These are phyloP conservation scores for Pavo muticus DNA, from an alignment of 2,113 vertebrate genomes.

Conservation along the genomic window DNA sequence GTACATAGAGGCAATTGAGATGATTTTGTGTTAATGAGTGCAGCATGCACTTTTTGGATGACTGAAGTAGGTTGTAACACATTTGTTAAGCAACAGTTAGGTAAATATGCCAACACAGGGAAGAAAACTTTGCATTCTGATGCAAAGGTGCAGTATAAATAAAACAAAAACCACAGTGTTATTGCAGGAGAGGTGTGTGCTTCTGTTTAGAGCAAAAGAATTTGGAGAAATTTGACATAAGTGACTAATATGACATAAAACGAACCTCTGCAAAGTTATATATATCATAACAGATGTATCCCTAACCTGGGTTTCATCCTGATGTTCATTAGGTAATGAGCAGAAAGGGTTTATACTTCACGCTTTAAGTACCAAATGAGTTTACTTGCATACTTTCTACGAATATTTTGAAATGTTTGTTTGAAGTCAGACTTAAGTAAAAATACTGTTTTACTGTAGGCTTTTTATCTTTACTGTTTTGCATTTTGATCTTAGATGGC, in stretches of 20 bases:
- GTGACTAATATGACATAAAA: background rate
- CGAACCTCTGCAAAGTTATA: background rate
- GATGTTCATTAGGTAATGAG: background rate
- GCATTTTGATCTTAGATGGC: background rate
- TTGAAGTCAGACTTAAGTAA: conserved; percentile 20
- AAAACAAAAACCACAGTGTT: background rate
- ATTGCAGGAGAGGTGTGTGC: background rate
- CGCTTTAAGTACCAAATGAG: background rate
- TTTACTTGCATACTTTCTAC: background rate
- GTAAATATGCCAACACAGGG: conserved; percentile 33
- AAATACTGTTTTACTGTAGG: background rate
- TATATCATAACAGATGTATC: background rate
- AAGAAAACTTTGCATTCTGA: conserved; percentile 10
- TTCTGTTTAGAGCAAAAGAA: background rate
- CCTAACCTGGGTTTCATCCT: background rate
- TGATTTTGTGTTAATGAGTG: conserved; percentile 38
- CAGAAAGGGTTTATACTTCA: background rate
- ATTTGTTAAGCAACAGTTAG: conserved; percentile 31
- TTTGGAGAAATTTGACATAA: background rate
- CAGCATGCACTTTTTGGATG: conserved; percentile 4
- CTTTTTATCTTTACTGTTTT: background rate
- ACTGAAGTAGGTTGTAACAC: background rate
- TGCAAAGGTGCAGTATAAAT: background rate
- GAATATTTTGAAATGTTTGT: background rate
- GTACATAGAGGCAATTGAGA: background rate